Conservation (phyloP, 1,140 invertebrate genomes). For the Potamilus streckersoni region DNA sequence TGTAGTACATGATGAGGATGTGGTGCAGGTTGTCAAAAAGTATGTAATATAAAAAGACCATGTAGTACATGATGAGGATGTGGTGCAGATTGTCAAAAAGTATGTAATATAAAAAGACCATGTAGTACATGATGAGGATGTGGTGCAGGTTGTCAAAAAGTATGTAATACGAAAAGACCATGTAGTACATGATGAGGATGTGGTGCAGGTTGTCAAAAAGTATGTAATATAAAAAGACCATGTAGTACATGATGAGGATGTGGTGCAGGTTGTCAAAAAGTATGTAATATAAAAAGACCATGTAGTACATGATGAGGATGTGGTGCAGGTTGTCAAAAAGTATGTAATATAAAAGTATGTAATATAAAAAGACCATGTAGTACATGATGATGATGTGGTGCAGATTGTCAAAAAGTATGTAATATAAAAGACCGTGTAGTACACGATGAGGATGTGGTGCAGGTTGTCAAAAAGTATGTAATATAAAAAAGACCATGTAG, state of each 20-base stretch:
- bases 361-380: slow-evolving; percentile 96
- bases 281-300: slow-evolving; percentile 83
- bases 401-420: slow-evolving; percentile 80
- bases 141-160: slow-evolving; percentile 89
- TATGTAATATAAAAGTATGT: slow-evolving; percentile 46
- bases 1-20: slow-evolving; percentile 95
- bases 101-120: slow-evolving; percentile 83
- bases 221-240: slow-evolving; percentile 83
- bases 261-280: slow-evolving; percentile 89
- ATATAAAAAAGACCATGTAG: slow-evolving; percentile 87
- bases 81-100: slow-evolving; percentile 89
- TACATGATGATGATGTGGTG: slow-evolving; percentile 98
- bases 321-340: slow-evolving; percentile 89
- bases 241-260: slow-evolving; percentile 95
- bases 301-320: slow-evolving; percentile 95
- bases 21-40: slow-evolving; percentile 89
- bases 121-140: slow-evolving; percentile 95
- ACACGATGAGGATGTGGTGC: slow-evolving; percentile 98
- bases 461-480: slow-evolving; percentile 78
- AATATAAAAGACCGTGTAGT: slow-evolving; percentile 89
- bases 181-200: slow-evolving; percentile 95
- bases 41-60: slow-evolving; percentile 83
- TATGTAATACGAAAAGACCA: slow-evolving; percentile 83
- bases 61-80: slow-evolving; percentile 95
- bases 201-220: slow-evolving; percentile 89